Evolutionary conservation across 1,140 invertebrate species (phyloP), one percentile per base, ranked within the genome.

Genomic region (Hesperophylax magnus): DNA sequence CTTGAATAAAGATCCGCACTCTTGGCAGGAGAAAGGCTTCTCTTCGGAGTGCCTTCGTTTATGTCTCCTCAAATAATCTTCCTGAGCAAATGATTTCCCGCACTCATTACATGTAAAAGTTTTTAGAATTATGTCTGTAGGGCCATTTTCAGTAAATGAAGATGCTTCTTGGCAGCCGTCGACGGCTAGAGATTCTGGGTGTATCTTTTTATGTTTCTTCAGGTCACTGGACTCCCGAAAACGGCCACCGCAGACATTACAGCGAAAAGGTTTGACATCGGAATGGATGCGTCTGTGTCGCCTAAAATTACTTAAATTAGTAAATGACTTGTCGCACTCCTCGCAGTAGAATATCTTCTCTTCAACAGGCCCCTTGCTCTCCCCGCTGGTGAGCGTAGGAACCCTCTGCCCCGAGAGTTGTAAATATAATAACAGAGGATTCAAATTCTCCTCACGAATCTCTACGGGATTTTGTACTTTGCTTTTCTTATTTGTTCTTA

Each of bases 11-110:
- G 27, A 39, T 3, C 47, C 67, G 47, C 67, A 71, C 17, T 71
- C 34, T 18, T 39, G 3, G 15, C 67, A 71, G 18, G 1, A 24
- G 15, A 47, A 71, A 15, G 67, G 27, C 17, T 24, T 71, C 67
- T 71, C 67, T n/a, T 71, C 18, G n/a, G 17, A 20, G 67, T 71
- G 67, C 17, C n/a, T 71, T 22, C 34, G 31, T 24, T 20, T 71
- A 24, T 71, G 67, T 47, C 67, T 34, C 39, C 47, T 22, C 18
- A 71, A 34, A 65, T 65, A 65, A 24, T 65, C 61, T 65, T 22
- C 15, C 61, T 24, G 24, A 27, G 61, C 24, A 15, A 65, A 65
- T 24, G 61, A 22, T 27, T 65, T 65, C 18, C 24, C 61, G 14
- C 61, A 65, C 31, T 65, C 61, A 4, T 17, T 65, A 17, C 61